phyloP scores from a whole-genome alignment of 2,797 vertebrate genomes.

The Myiotriccus ornatus region DNA sequence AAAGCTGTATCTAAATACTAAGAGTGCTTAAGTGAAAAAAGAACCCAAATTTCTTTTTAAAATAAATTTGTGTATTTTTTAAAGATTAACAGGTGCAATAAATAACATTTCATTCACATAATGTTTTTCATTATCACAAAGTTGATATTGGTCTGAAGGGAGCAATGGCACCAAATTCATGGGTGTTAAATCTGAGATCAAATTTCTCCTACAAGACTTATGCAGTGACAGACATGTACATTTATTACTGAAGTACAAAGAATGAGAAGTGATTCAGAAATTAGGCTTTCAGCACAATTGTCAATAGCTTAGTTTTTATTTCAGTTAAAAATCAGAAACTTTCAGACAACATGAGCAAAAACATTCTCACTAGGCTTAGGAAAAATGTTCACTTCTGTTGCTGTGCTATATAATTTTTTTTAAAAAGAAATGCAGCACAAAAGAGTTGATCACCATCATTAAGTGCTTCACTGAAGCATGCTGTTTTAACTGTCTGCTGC shows the following conservation, averaged over 20 bases:
- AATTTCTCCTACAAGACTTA: neutral
- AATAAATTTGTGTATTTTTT: neutral
- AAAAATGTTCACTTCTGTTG: neutral
- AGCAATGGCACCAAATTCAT: neutral
- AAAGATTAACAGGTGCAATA: neutral
- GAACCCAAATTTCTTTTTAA: fast-evolving
- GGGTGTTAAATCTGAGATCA: neutral
- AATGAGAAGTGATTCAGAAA: neutral
- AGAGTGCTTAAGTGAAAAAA: neutral
- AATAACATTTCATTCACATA: neutral
- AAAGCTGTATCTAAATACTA: neutral
- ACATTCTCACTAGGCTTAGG: neutral
- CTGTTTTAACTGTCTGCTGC: neutral
- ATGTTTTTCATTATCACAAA: neutral
- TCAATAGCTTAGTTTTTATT: neutral
- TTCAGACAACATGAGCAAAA: neutral
- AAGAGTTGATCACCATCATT: neutral
- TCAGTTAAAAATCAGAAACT: neutral
- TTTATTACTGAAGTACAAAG: neutral
- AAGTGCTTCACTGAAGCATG: neutral
- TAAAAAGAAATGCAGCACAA: neutral
- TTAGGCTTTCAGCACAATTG: neutral
- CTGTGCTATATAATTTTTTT: neutral
- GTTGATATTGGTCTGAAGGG: neutral
- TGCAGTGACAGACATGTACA: neutral